Conservation (phyloP, 2,113 vertebrate genomes). For the Pyrgilauda ruficollis region DNA sequence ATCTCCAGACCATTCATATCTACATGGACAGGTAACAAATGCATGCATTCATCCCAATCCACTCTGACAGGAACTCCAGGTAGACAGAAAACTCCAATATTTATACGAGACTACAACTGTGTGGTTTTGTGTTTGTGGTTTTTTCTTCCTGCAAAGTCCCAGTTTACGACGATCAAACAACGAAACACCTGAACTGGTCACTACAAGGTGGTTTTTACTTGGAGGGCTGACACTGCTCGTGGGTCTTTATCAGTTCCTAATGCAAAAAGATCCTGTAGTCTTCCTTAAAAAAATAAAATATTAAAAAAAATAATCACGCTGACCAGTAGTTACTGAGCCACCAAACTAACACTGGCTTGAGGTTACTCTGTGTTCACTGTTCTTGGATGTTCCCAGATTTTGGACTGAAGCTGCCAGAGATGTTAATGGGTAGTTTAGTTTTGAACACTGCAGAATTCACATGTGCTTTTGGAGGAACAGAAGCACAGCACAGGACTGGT, state of each 20-base stretch:
- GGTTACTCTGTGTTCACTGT: conserved; percentile 56
- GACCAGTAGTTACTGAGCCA: conserved; percentile 57
- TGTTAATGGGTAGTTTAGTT: conserved; percentile 25
- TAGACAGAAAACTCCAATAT: conserved; percentile 51
- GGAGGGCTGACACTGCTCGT: conserved; percentile 20
- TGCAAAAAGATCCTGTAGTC: conserved; percentile 64
- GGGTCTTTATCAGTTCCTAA: conserved; percentile 56
- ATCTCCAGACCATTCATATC: conserved; percentile 73
- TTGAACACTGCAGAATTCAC: conserved; percentile 57
- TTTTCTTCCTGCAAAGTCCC: conserved; percentile 51
- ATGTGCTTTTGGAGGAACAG: conserved; percentile 47
- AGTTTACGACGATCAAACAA: not conserved
- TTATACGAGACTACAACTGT: conserved; percentile 34
- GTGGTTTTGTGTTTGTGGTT: not conserved
- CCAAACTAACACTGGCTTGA: conserved; percentile 55
- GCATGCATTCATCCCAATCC: conserved; percentile 67
- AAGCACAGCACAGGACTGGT: conserved; percentile 57
- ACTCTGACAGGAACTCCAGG: conserved; percentile 56
- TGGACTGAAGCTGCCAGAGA: conserved; percentile 58
- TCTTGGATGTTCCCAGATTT: conserved; percentile 58
- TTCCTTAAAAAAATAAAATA: conserved; percentile 62
- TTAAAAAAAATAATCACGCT: conserved; percentile 37
- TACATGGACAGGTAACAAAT: conserved; percentile 70
- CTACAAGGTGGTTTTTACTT: conserved; percentile 39
- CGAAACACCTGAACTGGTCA: not conserved